These are phyloP conservation scores for Lepidocolaptes lacrymiger DNA, from an alignment of 2,797 vertebrate species.

Conservation along the genomic window DNA sequence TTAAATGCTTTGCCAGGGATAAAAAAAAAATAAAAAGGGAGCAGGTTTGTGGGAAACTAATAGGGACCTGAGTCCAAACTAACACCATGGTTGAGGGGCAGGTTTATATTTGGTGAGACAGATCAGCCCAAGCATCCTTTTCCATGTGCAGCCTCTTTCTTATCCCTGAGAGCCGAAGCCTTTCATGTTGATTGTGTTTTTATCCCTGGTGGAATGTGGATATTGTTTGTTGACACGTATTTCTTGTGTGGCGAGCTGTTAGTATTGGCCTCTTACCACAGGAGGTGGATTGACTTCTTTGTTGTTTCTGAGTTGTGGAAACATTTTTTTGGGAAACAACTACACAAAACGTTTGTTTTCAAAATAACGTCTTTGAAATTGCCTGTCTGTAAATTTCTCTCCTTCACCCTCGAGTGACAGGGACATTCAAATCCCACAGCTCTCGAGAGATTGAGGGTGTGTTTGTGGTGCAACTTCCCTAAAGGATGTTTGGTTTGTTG, in stretches of 20 bases:
- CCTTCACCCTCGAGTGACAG: not conserved
- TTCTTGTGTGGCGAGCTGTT: conserved; percentile 1
- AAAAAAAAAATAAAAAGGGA: not conserved
- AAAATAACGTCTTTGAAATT: not conserved
- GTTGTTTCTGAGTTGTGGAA: not conserved
- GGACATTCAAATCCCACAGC: rapidly evolving
- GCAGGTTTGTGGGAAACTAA: not conserved
- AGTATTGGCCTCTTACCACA: not conserved
- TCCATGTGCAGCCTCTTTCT: not conserved
- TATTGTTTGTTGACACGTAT: conserved; percentile 17
- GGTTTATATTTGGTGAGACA: not conserved
- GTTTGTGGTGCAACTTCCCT: not conserved
- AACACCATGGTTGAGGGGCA: rapidly evolving
- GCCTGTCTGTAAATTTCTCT: not conserved
- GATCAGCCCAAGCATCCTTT: not conserved
- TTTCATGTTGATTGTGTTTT: not conserved
- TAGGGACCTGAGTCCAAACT: not conserved
- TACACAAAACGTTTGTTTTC: not conserved
- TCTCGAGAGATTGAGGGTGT: not conserved
- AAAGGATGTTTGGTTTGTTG: not conserved
- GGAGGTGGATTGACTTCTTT: not conserved
- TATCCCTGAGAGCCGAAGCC: not conserved
- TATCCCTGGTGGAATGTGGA: not conserved
- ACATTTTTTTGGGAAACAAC: not conserved
- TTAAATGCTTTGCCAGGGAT: not conserved